Conservation (phyloP, 2,888 invertebrate species). For the Phortica magna region DNA sequence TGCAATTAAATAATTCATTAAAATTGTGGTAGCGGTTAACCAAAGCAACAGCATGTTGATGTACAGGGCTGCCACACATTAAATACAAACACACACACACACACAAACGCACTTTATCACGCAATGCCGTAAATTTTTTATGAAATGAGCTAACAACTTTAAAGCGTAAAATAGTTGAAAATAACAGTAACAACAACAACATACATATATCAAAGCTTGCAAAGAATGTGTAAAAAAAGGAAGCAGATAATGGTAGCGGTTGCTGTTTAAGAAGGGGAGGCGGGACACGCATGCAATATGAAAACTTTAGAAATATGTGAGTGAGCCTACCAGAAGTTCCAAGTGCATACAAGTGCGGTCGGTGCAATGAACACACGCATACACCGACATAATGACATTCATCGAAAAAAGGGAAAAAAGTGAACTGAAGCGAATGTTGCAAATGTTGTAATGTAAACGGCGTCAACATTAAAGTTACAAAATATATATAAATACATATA, state of each 20-base stretch:
- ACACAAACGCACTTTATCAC: slow-evolving; percentile 24
- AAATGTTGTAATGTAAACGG: slow-evolving; percentile 51
- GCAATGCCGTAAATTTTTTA: background rate
- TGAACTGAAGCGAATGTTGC: slow-evolving; percentile 45
- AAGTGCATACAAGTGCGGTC: background rate
- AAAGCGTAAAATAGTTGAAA: background rate
- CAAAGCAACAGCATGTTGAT: slow-evolving; percentile 14
- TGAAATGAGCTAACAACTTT: background rate
- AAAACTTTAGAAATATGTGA: background rate
- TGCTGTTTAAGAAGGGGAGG: background rate
- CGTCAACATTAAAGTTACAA: too few species aligned
- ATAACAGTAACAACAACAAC: background rate
- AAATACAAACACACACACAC: background rate
- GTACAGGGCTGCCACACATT: slow-evolving; percentile 6
- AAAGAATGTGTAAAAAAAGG: slow-evolving; percentile 14
- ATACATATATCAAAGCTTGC: background rate
- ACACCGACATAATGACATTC: background rate
- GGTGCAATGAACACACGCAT: too few species aligned
- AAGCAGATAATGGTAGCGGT: background rate
- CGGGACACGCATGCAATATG: slow-evolving; percentile 29
- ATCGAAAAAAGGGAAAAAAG: background rate
- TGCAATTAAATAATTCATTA: slow-evolving; percentile 68
- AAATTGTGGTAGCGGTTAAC: slow-evolving; percentile 43
- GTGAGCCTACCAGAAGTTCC: background rate
- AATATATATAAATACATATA: slow-evolving; percentile 6